Percentiles rank a stretch among this genome's conserved stretches.
Conservation (phyloP, 2,113 vertebrate genomes). For the Nannobrachium achirus region DNA sequence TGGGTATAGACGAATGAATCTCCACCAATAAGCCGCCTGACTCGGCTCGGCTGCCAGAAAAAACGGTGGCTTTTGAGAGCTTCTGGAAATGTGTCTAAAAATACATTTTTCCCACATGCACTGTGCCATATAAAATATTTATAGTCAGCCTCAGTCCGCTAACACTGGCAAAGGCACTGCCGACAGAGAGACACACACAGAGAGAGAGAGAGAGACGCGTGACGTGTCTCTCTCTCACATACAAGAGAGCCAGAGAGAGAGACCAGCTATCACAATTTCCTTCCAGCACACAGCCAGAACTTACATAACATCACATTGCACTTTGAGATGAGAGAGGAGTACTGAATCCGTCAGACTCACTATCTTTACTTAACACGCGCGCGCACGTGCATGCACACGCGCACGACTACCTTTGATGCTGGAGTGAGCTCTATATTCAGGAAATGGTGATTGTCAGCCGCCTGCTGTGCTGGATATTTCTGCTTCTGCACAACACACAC, state of each 20-base stretch:
- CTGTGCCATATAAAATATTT: slow-evolving; percentile 85
- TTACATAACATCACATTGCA: too few species aligned
- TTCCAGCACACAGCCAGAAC: too few species aligned
- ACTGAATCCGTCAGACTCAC: too few species aligned
- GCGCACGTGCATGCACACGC: too few species aligned
- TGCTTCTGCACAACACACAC: too few species aligned
- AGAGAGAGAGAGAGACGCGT: slow-evolving; percentile 30
- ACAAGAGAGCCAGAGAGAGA: slow-evolving; percentile 7
- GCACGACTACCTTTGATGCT: too few species aligned
- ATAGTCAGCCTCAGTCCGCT: slow-evolving; percentile 76
- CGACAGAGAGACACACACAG: slow-evolving; percentile 21
- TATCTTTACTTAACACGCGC: too few species aligned
- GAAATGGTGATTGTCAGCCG: too few species aligned
- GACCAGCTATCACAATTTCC: not conserved
- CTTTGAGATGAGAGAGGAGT: too few species aligned
- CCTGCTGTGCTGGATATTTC: too few species aligned
- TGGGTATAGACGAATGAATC: slow-evolving; percentile 6
- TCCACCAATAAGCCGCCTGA: slow-evolving; percentile 33
- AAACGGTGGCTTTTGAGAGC: slow-evolving; percentile 41
- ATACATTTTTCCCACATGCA: slow-evolving; percentile 80
- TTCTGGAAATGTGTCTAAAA: slow-evolving; percentile 71
- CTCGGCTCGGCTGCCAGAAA: slow-evolving; percentile 17
- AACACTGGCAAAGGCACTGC: slow-evolving; percentile 62
- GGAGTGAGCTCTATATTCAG: too few species aligned
- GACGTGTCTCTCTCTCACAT: slow-evolving; percentile 15